Conservation (phyloP, 2,797 vertebrate species). For the Antrozous pallidus region DNA sequence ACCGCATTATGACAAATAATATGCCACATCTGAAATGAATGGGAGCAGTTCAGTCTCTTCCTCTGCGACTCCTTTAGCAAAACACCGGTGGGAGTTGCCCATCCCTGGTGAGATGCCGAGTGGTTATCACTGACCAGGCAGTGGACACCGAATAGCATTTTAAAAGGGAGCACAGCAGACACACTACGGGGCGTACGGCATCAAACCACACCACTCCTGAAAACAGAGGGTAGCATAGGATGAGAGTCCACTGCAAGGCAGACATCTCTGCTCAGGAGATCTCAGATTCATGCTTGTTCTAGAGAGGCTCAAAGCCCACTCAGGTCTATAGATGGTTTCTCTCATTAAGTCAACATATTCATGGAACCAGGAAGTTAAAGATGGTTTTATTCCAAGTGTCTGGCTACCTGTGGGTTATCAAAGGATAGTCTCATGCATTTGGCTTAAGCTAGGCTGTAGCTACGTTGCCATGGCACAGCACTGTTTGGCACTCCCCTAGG, state of each 20-base stretch:
- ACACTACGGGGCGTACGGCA: background rate
- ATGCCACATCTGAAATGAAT: background rate
- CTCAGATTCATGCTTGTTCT: background rate
- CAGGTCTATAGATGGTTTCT: background rate
- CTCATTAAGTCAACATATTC: background rate
- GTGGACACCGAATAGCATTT: background rate
- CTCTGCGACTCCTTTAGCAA: background rate
- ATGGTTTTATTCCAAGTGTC: background rate
- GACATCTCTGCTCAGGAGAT: background rate
- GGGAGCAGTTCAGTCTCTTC: background rate
- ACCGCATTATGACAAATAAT: background rate
- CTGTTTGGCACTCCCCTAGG: background rate
- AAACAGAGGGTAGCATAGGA: background rate
- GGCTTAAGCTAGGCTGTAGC: background rate
- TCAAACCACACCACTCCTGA: background rate
- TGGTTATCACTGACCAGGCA: background rate
- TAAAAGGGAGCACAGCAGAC: background rate
- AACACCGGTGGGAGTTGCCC: background rate
- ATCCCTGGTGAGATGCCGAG: background rate
- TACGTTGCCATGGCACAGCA: background rate
- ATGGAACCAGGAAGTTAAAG: background rate
- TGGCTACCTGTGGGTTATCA: background rate
- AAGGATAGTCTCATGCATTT: background rate
- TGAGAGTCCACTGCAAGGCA: background rate
- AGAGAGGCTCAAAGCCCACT: background rate